Evolutionary conservation across 2,888 invertebrate species (phyloP), one percentile per base, ranked within the genome.

Genomic region (Fissipunctia ypsillon): DNA sequence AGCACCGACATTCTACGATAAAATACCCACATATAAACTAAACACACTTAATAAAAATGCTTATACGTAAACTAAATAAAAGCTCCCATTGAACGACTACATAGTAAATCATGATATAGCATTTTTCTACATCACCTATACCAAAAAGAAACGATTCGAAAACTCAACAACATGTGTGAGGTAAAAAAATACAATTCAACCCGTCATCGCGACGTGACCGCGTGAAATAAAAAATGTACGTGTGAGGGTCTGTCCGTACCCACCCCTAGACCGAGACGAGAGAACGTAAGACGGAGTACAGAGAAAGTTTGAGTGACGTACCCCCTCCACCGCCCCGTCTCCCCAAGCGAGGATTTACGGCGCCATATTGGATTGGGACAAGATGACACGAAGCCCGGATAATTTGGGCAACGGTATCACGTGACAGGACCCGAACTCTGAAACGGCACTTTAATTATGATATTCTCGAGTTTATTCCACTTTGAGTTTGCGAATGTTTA

Each of bases 361-460:
- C 96, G 96, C 96, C 96, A 96, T 96, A 96, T 96, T 96, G 96
- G 96, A 96, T 96, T 95, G 96, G 96, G 96, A 96, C 96, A 96
- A 96, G 96, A 96, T 96, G 96, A 96, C 96, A 95, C 95, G 94
- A 93, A 95, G 95, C 94, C 91, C 94, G 96, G 96, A 96, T 96
- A 96, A 96, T 96, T 96, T 96, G 96, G 96, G 95, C 95, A 95
- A 94, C 95, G 95, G 95, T 93, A 94, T 95, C 95, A 95, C 94
- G 95, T 95, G 95, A 96, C 95, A 92, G 91, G 91, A 89, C 90
- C 92, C 91, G 90, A 93, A 93, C 92, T 92, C 91, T 90, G 92
- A 91, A 95, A 96, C 93, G 95, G 93, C 94, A 94, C 95, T 96
- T 96, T 96, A 95, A 96, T 96, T 96, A 96, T 96, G 95, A 95